A percentile compares a stretch with the other conserved stretches of the same genome.
phyloP scores from a whole-genome alignment of 2,797 vertebrate genomes.

The Rallus crepitans region DNA sequence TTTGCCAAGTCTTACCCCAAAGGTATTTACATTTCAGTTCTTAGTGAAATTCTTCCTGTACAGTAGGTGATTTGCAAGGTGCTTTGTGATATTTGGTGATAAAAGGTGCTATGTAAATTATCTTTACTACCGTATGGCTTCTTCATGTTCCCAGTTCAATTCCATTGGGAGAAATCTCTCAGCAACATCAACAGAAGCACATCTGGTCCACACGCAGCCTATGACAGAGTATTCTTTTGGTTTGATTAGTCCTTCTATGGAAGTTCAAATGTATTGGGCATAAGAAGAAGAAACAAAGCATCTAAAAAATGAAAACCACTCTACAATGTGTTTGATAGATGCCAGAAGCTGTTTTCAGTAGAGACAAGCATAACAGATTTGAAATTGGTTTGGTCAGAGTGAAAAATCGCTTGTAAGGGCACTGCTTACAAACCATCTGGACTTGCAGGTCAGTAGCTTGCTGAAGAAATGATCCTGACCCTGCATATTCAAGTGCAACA shows the following conservation, averaged over 20 bases:
- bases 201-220: slow-evolving; percentile 10
- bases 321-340: background rate
- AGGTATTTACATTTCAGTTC: slow-evolving; percentile 37
- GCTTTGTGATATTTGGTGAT: slow-evolving; percentile 51
- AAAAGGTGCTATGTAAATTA: slow-evolving; percentile 51
- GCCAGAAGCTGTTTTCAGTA: background rate
- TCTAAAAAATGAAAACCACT: background rate
- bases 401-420: background rate
- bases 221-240: background rate
- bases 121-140: slow-evolving; percentile 37
- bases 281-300: slow-evolving; percentile 17
- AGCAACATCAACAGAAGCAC: background rate
- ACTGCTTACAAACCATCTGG: background rate
- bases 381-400: background rate
- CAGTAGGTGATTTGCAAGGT: slow-evolving; percentile 23
- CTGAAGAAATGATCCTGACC: background rate
- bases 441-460: background rate
- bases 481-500: background rate
- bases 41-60: slow-evolving; percentile 5
- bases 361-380: background rate
- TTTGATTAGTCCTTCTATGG: slow-evolving; percentile 13
- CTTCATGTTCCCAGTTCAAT: slow-evolving; percentile 4
- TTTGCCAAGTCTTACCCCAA: slow-evolving; percentile 14
- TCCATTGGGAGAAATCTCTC: slow-evolving; percentile 17
- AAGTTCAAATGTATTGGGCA: background rate